Evolutionary conservation across 1,140 invertebrate genomes (phyloP), one percentile per base, ranked within the genome.

Genomic region (Amyelois transitella): DNA sequence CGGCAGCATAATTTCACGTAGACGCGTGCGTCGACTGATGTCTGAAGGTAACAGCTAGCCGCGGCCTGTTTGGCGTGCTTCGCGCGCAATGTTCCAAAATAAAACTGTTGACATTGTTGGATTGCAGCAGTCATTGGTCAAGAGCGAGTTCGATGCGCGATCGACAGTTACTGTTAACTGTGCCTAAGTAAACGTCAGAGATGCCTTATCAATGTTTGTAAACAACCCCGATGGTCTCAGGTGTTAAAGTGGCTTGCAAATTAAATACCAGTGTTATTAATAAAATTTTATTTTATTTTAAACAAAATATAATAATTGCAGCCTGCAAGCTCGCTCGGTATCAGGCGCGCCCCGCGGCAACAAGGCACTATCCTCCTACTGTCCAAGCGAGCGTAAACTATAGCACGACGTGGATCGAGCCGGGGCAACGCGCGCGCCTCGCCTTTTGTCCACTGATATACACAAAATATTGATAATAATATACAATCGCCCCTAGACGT

Each of bases 301-400:
- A 83, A 81, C 77, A 83, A 82, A 86, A 82, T 83, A 83, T 79
- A 81, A 82, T 81, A 83, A 65, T 77, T 67, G 75, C 69, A 75
- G 74, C 66, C 59, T 62, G 69, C 56, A 56, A 61, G 67, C 55
- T 67, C 65, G 64, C 53, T 63, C 62, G 62, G 67, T 58, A 52
- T 2, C 7, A 6, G 58, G 32, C 51, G 51, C 53, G 59, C 65
- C 60, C 32, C 60, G 62, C 64, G 60, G 56, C 52, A 55, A 54
- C 55, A 72, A 78, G 74, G 74, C 75, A 79, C 72, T 75, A 60
- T 62, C 66, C 52, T 61, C 69, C 64, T 51, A 38, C 28, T 12
- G 2, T 28, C 25, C 25, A 28, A 28, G 32, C 32, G 32, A 38
- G 32, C 17, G 3, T 17, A 57, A 62, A 53, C 25, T 58, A 66